Evolutionary conservation across 2,113 vertebrate genomes (phyloP).

Genomic region (Eidolon helvum): DNA sequence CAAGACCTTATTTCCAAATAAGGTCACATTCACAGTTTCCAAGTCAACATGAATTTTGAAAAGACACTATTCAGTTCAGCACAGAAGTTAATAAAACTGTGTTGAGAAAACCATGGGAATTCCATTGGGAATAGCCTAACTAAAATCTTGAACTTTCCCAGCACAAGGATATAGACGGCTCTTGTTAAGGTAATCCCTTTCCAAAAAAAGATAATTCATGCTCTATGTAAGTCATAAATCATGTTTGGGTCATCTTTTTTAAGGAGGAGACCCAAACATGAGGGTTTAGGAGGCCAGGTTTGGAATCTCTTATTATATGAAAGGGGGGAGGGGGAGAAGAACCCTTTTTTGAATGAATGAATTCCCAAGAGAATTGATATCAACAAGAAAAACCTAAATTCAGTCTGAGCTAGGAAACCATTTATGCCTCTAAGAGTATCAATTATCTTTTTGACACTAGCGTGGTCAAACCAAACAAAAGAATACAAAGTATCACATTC

Average conservation of each 20-base stretch:
- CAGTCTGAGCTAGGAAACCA: not conserved
- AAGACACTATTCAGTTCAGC: not conserved
- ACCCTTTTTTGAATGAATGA: not conserved
- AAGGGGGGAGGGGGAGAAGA: not conserved
- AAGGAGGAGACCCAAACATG: not conserved
- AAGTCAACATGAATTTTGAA: not conserved
- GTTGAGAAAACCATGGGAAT: not conserved
- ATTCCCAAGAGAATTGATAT: not conserved
- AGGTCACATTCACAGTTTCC: not conserved
- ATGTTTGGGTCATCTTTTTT: not conserved
- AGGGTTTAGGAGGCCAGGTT: not conserved
- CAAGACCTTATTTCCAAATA: not conserved
- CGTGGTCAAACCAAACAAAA: not conserved
- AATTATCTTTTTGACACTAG: not conserved
- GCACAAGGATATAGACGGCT: not conserved
- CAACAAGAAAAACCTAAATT: slow-evolving; percentile 7
- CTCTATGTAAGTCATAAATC: not conserved
- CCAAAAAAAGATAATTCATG: not conserved
- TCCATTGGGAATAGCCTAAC: not conserved
- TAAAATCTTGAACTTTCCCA: not conserved
- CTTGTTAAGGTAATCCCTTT: not conserved
- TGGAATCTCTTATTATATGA: not conserved
- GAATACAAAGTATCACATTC: not conserved
- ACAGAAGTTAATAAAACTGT: not conserved
- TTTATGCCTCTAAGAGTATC: not conserved